Conservation (phyloP, 2,113 vertebrate species). For the Cheilinus undulatus region DNA sequence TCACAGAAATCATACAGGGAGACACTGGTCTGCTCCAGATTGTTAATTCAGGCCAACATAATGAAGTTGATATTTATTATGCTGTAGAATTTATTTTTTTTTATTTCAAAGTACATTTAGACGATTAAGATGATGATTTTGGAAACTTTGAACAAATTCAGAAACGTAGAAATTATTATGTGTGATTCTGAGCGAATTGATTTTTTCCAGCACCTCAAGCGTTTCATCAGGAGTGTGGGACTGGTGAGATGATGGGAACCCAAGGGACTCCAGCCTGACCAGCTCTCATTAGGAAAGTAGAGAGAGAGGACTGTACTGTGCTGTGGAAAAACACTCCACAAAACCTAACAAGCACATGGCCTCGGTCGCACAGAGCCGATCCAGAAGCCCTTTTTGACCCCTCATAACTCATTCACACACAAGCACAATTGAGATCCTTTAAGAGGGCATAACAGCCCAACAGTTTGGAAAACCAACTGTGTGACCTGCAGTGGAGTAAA, state of each 20-base stretch:
- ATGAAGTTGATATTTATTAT: too few relatives aligned
- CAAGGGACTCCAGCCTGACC: constrained; percentile 45
- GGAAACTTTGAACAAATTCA: too few relatives aligned
- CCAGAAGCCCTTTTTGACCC: constrained; percentile 57
- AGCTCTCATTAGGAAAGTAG: constrained; percentile 52
- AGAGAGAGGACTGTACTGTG: constrained; percentile 36
- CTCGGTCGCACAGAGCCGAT: constrained; percentile 50
- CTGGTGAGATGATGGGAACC: constrained; percentile 46
- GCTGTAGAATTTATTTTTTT: too few relatives aligned
- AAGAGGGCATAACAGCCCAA: constrained; percentile 57
- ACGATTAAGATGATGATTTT: too few relatives aligned
- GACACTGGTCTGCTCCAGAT: too few relatives aligned
- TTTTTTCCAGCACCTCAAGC: too few relatives aligned
- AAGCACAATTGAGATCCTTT: constrained; percentile 39
- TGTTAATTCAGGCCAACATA: too few relatives aligned
- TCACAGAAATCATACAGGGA: too few relatives aligned
- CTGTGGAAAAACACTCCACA: constrained; percentile 58
- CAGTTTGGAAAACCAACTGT: constrained; percentile 66
- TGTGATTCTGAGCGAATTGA: too few relatives aligned
- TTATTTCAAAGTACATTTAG: too few relatives aligned
- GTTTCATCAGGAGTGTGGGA: constrained; percentile 42
- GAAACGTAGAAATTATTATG: too few relatives aligned
- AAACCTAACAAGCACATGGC: constrained; percentile 71
- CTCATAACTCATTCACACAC: constrained; percentile 64
- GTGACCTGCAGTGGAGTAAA: constrained; percentile 62